These are phyloP conservation scores for Boloria selene DNA, from an alignment of 2,888 invertebrate species.

Conservation along the genomic window DNA sequence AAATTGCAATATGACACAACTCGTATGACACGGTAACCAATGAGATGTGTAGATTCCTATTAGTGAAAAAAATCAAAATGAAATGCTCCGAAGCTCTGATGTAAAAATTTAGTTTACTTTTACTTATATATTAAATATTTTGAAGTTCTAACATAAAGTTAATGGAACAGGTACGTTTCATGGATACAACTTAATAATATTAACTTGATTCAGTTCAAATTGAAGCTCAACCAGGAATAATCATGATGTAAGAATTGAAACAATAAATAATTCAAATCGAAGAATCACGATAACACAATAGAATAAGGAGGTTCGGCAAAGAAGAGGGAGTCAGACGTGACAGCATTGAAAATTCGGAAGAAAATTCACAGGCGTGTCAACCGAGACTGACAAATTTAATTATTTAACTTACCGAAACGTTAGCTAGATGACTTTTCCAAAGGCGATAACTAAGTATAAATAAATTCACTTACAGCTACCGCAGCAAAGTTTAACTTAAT, in stretches of 20 bases:
- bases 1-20: too few species aligned
- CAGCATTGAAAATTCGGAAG: conserved; percentile 71
- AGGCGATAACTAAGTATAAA: conserved; percentile 81
- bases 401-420: conserved; percentile 81
- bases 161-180: not conserved
- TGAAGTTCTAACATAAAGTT: not conserved
- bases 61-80: too few species aligned
- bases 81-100: not conserved
- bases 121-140: not conserved
- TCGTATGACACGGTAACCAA: too few species aligned
- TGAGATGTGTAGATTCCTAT: too few species aligned
- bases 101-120: not conserved
- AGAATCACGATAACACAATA: conserved; percentile 74
- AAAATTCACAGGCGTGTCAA: conserved; percentile 79
- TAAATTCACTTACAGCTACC: conserved; percentile 80
- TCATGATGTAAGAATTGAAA: conserved; percentile 69
- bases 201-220: conserved; percentile 29
- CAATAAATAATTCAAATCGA: conserved; percentile 80
- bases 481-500: conserved; percentile 81
- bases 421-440: conserved; percentile 79
- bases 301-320: conserved; percentile 45
- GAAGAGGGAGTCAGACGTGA: conserved; percentile 64
- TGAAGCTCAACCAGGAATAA: conserved; percentile 38
- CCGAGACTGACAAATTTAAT: conserved; percentile 80
- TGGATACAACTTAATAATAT: not conserved